Evolutionary conservation across 35 echinoderm and acorn worm genomes (phyloP).

Genomic region (Apostichopus parvimensis): DNA sequence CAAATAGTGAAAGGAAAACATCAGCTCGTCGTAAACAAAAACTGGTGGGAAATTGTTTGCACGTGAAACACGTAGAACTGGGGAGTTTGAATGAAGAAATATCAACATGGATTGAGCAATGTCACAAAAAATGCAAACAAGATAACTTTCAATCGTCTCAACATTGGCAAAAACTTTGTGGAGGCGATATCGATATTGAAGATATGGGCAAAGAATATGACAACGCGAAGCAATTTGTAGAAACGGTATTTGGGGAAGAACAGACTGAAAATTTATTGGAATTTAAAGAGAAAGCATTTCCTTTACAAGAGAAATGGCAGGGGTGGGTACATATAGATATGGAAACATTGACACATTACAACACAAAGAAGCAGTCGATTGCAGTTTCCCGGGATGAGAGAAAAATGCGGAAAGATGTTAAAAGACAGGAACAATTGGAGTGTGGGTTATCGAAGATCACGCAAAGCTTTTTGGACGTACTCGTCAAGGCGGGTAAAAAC

Average conservation of each 20-base stretch:
- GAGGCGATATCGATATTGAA: background rate
- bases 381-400: background rate
- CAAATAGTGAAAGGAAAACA: background rate
- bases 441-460: background rate
- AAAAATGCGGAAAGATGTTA: background rate
- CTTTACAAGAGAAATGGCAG: background rate
- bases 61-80: background rate
- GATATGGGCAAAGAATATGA: background rate
- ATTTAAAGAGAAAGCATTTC: background rate
- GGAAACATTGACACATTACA: background rate
- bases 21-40: background rate
- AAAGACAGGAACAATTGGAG: background rate
- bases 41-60: background rate
- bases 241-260: background rate
- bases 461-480: background rate
- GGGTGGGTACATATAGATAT: conserved; percentile 5
- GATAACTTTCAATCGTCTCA: background rate
- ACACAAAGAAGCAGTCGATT: background rate
- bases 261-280: background rate
- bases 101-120: background rate
- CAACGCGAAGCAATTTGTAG: background rate
- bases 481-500: background rate
- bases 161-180: background rate
- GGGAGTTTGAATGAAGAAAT: background rate
- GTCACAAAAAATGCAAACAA: background rate